Base-by-base conservation (phyloP, 2,113 vertebrate genomes). In the Corvus cornix region DNA sequence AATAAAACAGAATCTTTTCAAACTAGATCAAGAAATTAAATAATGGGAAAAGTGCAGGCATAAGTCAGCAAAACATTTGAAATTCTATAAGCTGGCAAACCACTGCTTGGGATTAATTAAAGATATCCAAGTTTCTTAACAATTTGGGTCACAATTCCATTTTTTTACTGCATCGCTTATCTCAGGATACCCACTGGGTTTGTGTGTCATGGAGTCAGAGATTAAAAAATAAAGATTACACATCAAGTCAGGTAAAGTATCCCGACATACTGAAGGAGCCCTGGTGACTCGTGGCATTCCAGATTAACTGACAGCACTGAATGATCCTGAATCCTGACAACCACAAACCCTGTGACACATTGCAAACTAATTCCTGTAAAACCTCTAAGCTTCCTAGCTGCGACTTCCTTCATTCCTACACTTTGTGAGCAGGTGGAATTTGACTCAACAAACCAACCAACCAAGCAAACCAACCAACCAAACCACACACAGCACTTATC, bases 1-100 rank as follows among this genome's bases (percentile, higher is more conserved):
- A 82, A 43, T 41, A 87, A 94, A 85, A 52, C 22, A 75, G 28
- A 87, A 31, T 23, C 18, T 56, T 84, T 37, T 58, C 31, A 83
- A 93, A 90, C 10, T 13, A 91, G 41, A 80, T 44, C 46, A 85
- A 83, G 63, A 70, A 73, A 88, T 46, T 26, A 70, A 88, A 49
- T 79, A 46, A 37, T 5, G 21, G n/a, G 20, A 37, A 41, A 73
- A 74, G 23, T 39, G 20, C 9, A 46, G 18, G 12, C 18, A 30
- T 24, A 91, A 69, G 35, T 60, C 75, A 88, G 52, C 26, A 74
- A 60, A 83, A 53, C 6, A 55, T 46, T 1, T 80, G 14, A 76
- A 92, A 90, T 73, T 78, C 23, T 62, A 0, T 7, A 73, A 76
- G 13, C 3, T 43, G 23, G 26, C 30, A 81, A 59, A 67, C 3